Percentiles rank a stretch among this genome's conserved stretches.
Evolutionary conservation across 2,797 vertebrate species (phyloP).

Genomic region (Scyliorhinus canicula): DNA sequence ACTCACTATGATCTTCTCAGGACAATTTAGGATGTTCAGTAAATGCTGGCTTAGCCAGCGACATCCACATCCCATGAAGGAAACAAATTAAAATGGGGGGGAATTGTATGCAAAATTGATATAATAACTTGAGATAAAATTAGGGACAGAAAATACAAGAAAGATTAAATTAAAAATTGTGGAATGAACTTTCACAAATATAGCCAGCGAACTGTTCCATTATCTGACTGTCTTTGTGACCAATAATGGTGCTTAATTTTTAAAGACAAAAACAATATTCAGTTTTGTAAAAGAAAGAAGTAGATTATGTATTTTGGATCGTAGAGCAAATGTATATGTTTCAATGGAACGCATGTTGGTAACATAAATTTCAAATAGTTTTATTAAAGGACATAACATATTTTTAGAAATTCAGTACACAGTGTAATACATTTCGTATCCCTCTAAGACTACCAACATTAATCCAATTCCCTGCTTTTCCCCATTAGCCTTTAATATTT

Average conservation of each 20-base stretch:
- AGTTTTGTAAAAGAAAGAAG: background rate
- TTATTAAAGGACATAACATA: background rate
- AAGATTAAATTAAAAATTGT: too few relatives aligned
- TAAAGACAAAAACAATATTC: background rate
- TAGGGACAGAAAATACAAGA: too few relatives aligned
- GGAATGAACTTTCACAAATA: background rate
- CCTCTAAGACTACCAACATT: background rate
- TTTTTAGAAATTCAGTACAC: background rate
- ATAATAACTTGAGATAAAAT: too few relatives aligned
- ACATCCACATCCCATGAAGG: too few relatives aligned
- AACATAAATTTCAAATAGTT: conserved; percentile 29
- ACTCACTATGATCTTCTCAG: too few relatives aligned
- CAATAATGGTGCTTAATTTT: background rate
- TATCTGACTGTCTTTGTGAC: background rate
- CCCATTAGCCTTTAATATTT: background rate
- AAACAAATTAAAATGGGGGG: too few relatives aligned
- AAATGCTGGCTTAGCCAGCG: too few relatives aligned
- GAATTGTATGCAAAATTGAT: too few relatives aligned
- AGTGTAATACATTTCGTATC: background rate
- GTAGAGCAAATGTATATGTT: background rate
- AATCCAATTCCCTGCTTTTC: background rate
- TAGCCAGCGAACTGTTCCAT: background rate
- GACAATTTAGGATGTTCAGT: too few relatives aligned
- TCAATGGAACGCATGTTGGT: background rate
- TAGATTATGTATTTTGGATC: background rate